Base-by-base conservation (phyloP, 2,797 vertebrate genomes). In the Margarornis squamiger region DNA sequence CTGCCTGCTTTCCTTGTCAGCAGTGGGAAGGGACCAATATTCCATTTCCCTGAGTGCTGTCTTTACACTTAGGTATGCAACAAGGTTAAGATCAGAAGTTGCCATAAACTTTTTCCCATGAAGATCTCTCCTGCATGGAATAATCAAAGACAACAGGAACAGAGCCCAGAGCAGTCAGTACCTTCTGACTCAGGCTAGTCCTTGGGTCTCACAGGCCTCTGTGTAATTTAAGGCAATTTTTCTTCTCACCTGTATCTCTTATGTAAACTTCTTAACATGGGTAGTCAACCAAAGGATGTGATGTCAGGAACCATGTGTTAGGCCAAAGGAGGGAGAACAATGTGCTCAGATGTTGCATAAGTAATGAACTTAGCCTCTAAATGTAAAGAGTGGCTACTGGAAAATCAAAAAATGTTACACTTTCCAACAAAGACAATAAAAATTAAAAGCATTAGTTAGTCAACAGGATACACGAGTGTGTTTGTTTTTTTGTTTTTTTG, bases 261-360 rank as follows among this genome's bases (percentile, higher is more conserved):
- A 70, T 1, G 5, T 11, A 55, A 94, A 63, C 5, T 39, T 73
- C n/a, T 73, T 39, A 79, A 51, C 0, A 4, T 27, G 2, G 13
- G 19, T 76, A 73, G 9, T 46, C 24, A 73, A 1, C 9, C 16
- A 79, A 79, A 76, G 8, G 15, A 62, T 39, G 14, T 27, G 6
- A 85, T 70, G 43, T 70, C 39, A 66, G 17, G 24, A 36, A 49
- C 14, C 1, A 1, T 39, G 41, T 59, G 3, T 49, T 73, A 46
- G 29, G 58, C 29, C 52, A 81, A 57, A 63, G 4, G 3, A 63
- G 16, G 14, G 16, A 70, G 68, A 76, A 55, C 4, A 43, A 10
- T 20, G 3, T 10, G 0, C 57, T 72, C 48, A 75, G 5, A 36
- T 34, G 17, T 2, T 1, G 1, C 3, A 39, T 23, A 17, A 58